Evolutionary conservation across 1,140 invertebrate species (phyloP).

Genomic region (Pemphigus obesinymphae): DNA sequence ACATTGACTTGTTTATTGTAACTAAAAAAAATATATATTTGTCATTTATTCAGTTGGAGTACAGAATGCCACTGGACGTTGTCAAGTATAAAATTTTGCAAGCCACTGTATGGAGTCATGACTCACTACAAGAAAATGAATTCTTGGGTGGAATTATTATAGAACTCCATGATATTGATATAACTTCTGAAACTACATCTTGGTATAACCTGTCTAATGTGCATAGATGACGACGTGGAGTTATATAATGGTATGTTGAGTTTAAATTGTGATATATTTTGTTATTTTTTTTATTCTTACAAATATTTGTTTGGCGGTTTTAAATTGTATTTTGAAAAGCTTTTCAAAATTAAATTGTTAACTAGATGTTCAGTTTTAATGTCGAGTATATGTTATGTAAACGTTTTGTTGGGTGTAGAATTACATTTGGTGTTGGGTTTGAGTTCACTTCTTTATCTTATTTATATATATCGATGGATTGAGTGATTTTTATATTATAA

Average conservation of each 20-base stretch:
- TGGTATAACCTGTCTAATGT: conserved; percentile 71
- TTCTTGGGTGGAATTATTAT: conserved; percentile 85
- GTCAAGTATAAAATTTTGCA: conserved; percentile 71
- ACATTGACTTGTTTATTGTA: neutral
- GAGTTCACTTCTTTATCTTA: neutral
- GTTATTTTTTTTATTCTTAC: neutral
- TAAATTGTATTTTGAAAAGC: neutral
- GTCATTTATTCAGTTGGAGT: conserved; percentile 67
- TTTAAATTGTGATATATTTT: neutral
- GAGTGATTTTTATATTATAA: neutral
- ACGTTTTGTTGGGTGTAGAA: neutral
- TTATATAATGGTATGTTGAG: neutral
- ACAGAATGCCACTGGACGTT: conserved; percentile 76
- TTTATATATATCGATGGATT: neutral
- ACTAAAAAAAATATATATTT: conserved; percentile 17
- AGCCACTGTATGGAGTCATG: conserved; percentile 92
- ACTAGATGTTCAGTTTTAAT: neutral
- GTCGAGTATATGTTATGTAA: neutral
- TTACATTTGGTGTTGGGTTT: neutral
- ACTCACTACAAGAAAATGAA: conserved; percentile 91
- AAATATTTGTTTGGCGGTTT: neutral
- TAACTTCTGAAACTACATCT: conserved; percentile 70
- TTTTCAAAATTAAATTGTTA: neutral
- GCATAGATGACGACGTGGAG: conserved; percentile 25
- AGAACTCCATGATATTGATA: conserved; percentile 64